Evolutionary conservation across 2,113 vertebrate genomes (phyloP), one percentile per base, ranked within the genome.

Genomic region (Zosterops pallidus): DNA sequence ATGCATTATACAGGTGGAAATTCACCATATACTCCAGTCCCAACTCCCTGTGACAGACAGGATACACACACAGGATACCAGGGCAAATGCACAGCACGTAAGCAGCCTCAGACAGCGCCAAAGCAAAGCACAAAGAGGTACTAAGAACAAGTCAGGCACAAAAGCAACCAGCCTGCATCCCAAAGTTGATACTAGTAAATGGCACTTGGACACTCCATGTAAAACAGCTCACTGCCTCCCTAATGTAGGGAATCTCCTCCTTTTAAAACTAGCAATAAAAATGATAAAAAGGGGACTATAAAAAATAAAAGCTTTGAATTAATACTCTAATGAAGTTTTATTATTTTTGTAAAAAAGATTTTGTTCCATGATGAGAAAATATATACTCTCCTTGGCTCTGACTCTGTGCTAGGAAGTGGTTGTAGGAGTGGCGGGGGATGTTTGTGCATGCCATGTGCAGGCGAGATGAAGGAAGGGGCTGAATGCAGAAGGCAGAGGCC

Each of bases 311-410:
- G 52, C 63, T 70, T 56, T 86, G 67, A 89, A 97, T 97, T 95
- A 97, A 97, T 96, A 96, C 90, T 95, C 90, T 97, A 98, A 96
- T 97, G 79, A 97, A 89, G 59, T 95, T 97, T 97, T 95, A 97
- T 96, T 93, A 92, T 96, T 96, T 96, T 96, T 97, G 94, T 83
- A 79, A 83, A 89, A 93, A 97, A 97, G 92, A 96, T 94, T 97
- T 97, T 85, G 76, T 96, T 95, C 93, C 28, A 31, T 70, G 90
- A 94, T 96, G 83, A 96, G 95, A 75, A 96, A 93, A 96, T 96
- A 97, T 94, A 91, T 93, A 96, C 91, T 96, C 64, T 93, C 64
- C 68, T 89, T 95, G 92, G 86, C 87, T 90, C 78, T 76, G 42
- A 39, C 64, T 91, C n/a, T 50, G 1, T 49, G 75, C 41, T 68